A percentile compares a stretch with the other conserved stretches of the same genome.
phyloP scores from a whole-genome alignment of 1,140 invertebrate species.

The Diabrotica undecimpunctata region DNA sequence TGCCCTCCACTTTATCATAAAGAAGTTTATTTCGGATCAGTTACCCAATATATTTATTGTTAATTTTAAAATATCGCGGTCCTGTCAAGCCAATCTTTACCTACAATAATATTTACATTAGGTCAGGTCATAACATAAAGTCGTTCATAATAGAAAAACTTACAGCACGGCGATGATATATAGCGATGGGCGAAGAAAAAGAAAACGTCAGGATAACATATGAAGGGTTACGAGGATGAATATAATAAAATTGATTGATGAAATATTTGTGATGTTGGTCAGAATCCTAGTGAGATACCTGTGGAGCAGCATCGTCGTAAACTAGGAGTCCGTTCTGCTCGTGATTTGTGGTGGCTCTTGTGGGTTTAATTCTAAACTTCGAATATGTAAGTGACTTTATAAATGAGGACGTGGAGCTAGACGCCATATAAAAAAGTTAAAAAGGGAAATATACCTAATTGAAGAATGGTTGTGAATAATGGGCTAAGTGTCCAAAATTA shows the following conservation, averaged over 20 bases:
- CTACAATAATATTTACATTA: conserved; percentile 3
- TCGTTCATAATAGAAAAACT: background rate
- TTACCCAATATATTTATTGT: no score
- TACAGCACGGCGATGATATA: background rate
- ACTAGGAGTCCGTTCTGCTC: conserved; percentile 23
- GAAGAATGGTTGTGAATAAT: no score
- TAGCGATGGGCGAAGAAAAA: conserved; percentile 1
- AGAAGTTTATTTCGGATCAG: no score
- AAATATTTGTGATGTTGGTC: conserved; percentile 21
- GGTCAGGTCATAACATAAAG: background rate
- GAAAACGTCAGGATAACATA: conserved; percentile 2
- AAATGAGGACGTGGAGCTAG: no score
- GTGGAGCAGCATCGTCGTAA: conserved; percentile 19
- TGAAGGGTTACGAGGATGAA: conserved; percentile 1
- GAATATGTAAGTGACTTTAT: no score
- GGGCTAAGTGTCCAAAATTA: no score
- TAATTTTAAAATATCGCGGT: no score
- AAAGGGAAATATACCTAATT: no score
- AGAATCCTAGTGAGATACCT: conserved; percentile 10
- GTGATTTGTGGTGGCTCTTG: conserved; percentile 20
- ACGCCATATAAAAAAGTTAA: no score
- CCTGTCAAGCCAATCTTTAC: background rate
- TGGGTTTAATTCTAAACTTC: background rate
- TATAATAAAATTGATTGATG: conserved; percentile 21
- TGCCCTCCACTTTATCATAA: no score